These are phyloP conservation scores for Drosophila prolongata DNA, from an alignment of 2,888 invertebrate species.

Conservation along the genomic window DNA sequence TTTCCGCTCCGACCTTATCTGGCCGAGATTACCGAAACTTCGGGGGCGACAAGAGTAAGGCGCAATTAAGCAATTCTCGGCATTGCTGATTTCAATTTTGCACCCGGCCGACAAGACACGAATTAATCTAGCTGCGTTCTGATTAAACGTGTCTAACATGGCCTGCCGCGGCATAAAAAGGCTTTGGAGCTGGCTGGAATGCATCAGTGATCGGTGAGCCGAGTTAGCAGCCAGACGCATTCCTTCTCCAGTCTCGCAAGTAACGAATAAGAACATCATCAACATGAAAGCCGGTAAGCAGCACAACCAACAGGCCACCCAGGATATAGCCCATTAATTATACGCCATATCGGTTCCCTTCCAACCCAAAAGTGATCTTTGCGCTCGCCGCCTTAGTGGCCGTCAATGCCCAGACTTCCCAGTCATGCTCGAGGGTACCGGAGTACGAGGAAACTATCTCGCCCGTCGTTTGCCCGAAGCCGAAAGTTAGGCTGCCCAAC, in stretches of 20 bases:
- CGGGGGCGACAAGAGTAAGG: conserved; percentile 38
- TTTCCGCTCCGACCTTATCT: conserved; percentile 51
- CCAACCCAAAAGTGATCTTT: conserved; percentile 58
- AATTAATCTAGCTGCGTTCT: conserved; percentile 70
- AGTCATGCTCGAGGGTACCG: conserved; percentile 11
- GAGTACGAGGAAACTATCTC: conserved; percentile 45
- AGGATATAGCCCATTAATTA: conserved; percentile 22
- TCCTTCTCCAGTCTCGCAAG: conserved; percentile 21
- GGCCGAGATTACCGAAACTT: conserved; percentile 53
- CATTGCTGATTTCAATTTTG: conserved; percentile 54
- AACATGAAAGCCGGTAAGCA: conserved; percentile 70
- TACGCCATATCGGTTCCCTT: background rate
- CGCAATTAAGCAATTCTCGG: conserved; percentile 50
- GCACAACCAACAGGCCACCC: background rate
- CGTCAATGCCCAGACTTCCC: conserved; percentile 31
- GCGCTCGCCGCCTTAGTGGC: conserved; percentile 56
- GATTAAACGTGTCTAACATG: conserved; percentile 67
- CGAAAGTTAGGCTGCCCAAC: conserved; percentile 60
- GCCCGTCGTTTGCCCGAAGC: conserved; percentile 30
- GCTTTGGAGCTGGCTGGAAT: conserved; percentile 28
- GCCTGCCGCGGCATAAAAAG: conserved; percentile 58
- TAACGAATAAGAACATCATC: conserved; percentile 11
- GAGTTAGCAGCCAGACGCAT: conserved; percentile 50
- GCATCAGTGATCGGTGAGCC: conserved; percentile 59
- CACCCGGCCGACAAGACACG: conserved; percentile 53